Evolutionary conservation across 2,113 vertebrate species (phyloP).

Genomic region (Osmerus mordax): DNA sequence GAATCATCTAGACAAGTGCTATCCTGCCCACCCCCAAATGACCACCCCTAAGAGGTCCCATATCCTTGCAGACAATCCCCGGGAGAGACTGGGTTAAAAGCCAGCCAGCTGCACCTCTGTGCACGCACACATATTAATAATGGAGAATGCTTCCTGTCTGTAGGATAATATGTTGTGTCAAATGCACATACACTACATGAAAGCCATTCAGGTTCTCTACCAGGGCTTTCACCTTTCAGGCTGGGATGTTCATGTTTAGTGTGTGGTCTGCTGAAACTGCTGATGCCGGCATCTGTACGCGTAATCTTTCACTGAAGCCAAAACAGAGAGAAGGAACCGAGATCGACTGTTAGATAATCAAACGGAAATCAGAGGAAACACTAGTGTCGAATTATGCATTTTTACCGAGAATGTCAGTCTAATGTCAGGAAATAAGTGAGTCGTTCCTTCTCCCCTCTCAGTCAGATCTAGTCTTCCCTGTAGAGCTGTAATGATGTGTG

Average conservation of each 20-base stretch:
- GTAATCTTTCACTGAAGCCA: too few relatives aligned
- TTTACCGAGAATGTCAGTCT: background rate
- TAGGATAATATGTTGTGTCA: background rate
- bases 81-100: conserved; percentile 36
- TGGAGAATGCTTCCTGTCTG: conserved; percentile 37
- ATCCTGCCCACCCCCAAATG: background rate
- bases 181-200: too few relatives aligned
- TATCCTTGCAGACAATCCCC: conserved; percentile 10
- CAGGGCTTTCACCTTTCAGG: background rate
- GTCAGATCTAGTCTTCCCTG: background rate
- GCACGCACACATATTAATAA: conserved; percentile 57
- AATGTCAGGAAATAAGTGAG: too few relatives aligned
- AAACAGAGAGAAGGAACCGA: too few relatives aligned
- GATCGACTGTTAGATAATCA: too few relatives aligned
- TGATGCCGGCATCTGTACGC: background rate
- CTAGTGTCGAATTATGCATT: too few relatives aligned
- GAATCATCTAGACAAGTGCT: background rate
- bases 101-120: conserved; percentile 28
- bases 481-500: conserved; percentile 17
- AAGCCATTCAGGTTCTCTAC: conserved; percentile 20
- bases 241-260: background rate
- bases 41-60: conserved; percentile 12
- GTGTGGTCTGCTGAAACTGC: background rate
- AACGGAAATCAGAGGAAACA: too few relatives aligned
- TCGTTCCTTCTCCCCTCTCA: too few relatives aligned